Base-by-base conservation (phyloP, 2,113 vertebrate species). In the Trogon melanurus region DNA sequence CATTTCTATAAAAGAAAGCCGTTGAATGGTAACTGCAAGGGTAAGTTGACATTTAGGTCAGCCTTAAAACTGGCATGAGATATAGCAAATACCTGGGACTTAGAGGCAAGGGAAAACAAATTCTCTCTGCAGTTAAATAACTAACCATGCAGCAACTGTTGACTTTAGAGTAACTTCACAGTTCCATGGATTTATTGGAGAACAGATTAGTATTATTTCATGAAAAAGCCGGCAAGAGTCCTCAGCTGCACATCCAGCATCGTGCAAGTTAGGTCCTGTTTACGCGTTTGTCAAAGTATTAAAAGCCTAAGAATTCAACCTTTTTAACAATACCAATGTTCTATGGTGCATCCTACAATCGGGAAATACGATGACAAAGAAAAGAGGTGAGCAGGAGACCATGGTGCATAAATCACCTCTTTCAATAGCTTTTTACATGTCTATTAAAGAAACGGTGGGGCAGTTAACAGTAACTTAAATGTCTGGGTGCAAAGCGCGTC, bases 1-100 rank as follows among this genome's bases (percentile, higher is more conserved):
- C 95, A 95, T 94, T 95, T 88, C 93, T 93, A 92, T 97, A 94
- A 97, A 97, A 97, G 96, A 93, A 94, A 95, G 66, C 94, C 93
- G 92, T 66, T 96, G 95, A 94, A 95, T 87, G 92, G 92, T 89
- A 89, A 94, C 92, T 95, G 83, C 57, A 69, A 93, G 88, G 93
- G 58, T 91, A 96, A 91, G 95, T 91, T 94, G 96, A 93, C 96
- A 91, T 97, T 96, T 94, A 96, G 96, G 95, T 94, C 92, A 94
- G 88, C 88, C 90, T 95, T 95, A 92, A 94, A 97, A 75, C 95
- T 97, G 96, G 93, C 92, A 93, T 69, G 80, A 94, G 95, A 96
- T 89, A 86, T 34, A 95, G 93, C 95, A 92, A 96, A 95, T 97
- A 96, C 95, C 92, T 96, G 88, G 83, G 88, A 94, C 92, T 96